Base-by-base conservation (phyloP, 2,888 invertebrate species). In the Oscheius sp. region DNA sequence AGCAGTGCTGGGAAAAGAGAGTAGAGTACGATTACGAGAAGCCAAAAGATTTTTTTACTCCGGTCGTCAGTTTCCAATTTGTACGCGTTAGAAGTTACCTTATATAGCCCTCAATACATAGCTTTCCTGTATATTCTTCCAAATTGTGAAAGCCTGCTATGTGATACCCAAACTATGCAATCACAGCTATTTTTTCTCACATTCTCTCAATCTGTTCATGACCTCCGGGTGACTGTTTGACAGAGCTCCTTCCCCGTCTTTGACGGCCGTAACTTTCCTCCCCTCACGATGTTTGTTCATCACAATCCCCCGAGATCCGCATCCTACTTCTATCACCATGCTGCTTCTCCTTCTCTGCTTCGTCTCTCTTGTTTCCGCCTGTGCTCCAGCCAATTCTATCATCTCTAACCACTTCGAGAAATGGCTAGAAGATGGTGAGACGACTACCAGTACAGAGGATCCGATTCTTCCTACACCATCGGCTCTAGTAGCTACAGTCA, bases 371-470 rank as follows among this genome's bases (percentile, higher is more conserved):
- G 68, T 33, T 21, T 53, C 42, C 5, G 32, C 33, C 10, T 68
- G 68, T 37, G 51, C 68, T 37, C 68, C 68, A 2, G 68, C 53
- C 9, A 68, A 53, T 35, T 53, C 68, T n/a, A 53, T 68, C 29
- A 53, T 33, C 29, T 53, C 68, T 3, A 60, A 32, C n/a, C n/a
- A 60, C 5, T 58, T 29, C 32, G 29, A 42, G 42, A 13, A 62
- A n/a, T 42, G 62, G 62, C 10, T 50, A 21, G 32, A 55, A 13
- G 21, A 13, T 9, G 32, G 29, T 2, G 55, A 21, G 2, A 53
- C 13, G 11, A 51, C 65, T 10, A 13, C 33, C 1, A 29, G 13
- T 10, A 9, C 65, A 5, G 68, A 68, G 4, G 37, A 55, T n/a
- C 33, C 29, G 2, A 32, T 32, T 5, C 48, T 50, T 32, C 50